These are phyloP conservation scores for Cantharis rustica DNA, from an alignment of 2,888 invertebrate species.

Conservation along the genomic window DNA sequence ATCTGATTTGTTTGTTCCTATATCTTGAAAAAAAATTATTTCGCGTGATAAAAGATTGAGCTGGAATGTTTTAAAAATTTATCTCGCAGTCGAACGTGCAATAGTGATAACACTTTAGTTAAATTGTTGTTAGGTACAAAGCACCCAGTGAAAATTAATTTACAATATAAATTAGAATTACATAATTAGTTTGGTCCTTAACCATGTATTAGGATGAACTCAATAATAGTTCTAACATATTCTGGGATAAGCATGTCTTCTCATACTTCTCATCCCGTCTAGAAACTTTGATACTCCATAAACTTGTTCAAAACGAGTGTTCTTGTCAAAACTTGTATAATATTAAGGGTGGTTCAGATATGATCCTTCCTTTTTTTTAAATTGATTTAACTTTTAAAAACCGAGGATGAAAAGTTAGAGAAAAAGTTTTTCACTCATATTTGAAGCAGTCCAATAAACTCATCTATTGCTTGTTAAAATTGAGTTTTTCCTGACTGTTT, in stretches of 20 bases:
- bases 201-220: neutral
- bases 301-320: neutral
- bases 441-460: neutral
- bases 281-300: neutral
- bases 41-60: neutral
- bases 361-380: neutral
- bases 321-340: neutral
- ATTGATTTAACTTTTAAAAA: neutral
- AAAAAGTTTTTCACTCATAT: neutral
- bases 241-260: neutral
- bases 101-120: neutral
- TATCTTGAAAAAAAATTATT: no score
- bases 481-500: neutral
- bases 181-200: neutral
- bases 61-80: neutral
- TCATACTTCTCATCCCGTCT: neutral
- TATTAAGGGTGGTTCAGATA: neutral
- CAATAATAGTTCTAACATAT: neutral
- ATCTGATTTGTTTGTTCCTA: neutral
- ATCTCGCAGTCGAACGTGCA: neutral
- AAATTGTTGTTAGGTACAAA: neutral
- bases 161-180: neutral
- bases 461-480: neutral
- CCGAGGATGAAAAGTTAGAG: neutral
- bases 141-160: neutral